phyloP scores from a whole-genome alignment of 2,888 invertebrate species.

The Altica lythri region DNA sequence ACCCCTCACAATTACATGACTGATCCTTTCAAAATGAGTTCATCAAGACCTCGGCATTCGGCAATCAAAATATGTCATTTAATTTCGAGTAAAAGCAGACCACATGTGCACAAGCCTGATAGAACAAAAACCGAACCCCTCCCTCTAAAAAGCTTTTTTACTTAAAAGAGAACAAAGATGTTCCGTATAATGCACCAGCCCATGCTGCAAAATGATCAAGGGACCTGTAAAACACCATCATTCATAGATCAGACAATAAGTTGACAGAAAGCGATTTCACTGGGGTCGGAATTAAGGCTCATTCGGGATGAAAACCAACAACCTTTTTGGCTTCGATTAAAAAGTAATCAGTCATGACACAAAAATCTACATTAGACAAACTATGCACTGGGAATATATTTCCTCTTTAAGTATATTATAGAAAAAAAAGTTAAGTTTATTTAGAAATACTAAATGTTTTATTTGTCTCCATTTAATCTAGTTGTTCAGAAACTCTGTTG shows the following conservation, averaged over 20 bases:
- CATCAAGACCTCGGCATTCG: slow-evolving; percentile 22
- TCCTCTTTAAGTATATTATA: too few relatives aligned
- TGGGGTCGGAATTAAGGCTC: slow-evolving; percentile 25
- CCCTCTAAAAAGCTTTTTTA: slow-evolving; percentile 38
- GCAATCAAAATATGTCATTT: slow-evolving; percentile 37
- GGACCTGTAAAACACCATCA: slow-evolving; percentile 47
- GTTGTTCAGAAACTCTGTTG: too few relatives aligned
- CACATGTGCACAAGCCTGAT: slow-evolving; percentile 41
- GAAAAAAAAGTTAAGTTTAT: too few relatives aligned
- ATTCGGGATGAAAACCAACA: slow-evolving; percentile 16
- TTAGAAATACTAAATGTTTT: too few relatives aligned
- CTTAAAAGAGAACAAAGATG: slow-evolving; percentile 45
- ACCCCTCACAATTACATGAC: too few relatives aligned
- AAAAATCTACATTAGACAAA: too few relatives aligned
- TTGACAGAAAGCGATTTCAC: slow-evolving; percentile 33
- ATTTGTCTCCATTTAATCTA: too few relatives aligned
- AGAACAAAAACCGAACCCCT: slow-evolving; percentile 38
- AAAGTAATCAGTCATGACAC: slow-evolving; percentile 32
- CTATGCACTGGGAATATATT: too few relatives aligned
- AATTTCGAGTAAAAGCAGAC: slow-evolving; percentile 36
- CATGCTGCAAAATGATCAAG: slow-evolving; percentile 53
- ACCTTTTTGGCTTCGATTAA: slow-evolving; percentile 31
- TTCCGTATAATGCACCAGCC: slow-evolving; percentile 39
- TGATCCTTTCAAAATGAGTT: slow-evolving; percentile 10
- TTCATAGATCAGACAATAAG: slow-evolving; percentile 40